These are phyloP conservation scores for Crocidura indochinensis DNA, from an alignment of 2,797 vertebrate genomes.

Conservation along the genomic window DNA sequence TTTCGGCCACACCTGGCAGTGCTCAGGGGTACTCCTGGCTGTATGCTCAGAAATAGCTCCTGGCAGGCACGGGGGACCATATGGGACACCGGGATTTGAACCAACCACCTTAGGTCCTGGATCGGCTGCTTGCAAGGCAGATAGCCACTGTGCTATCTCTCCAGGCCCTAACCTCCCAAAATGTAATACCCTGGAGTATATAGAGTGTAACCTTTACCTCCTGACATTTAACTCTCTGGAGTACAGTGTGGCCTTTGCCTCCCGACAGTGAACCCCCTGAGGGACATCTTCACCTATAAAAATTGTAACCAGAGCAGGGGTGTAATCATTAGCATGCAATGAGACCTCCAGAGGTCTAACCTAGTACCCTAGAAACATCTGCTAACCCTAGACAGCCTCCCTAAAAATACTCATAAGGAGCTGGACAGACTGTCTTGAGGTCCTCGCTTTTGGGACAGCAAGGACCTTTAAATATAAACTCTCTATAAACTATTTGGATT, in stretches of 20 bases:
- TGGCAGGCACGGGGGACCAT: no score
- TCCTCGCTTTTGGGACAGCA: conserved; percentile 39
- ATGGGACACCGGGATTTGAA: no score
- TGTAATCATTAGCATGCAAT: background rate
- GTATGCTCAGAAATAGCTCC: no score
- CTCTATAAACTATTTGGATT: conserved; percentile 66
- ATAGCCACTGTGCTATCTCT: no score
- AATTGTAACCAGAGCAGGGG: background rate
- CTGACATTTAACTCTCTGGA: background rate
- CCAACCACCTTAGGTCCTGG: no score
- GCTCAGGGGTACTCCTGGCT: no score
- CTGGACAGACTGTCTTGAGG: conserved; percentile 25
- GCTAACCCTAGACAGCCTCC: conserved; percentile 1
- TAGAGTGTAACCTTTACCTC: background rate
- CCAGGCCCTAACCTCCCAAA: no score
- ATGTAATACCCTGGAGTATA: no score
- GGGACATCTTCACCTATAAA: background rate
- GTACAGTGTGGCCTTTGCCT: background rate
- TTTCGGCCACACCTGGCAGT: no score
- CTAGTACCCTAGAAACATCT: background rate
- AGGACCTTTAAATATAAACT: conserved; percentile 58
- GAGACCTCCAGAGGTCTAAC: background rate
- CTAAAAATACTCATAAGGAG: conserved; percentile 39
- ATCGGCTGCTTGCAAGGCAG: no score
- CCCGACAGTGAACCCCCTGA: background rate